Evolutionary conservation across 1,140 invertebrate genomes (phyloP).

Genomic region (Ladona fulva): DNA sequence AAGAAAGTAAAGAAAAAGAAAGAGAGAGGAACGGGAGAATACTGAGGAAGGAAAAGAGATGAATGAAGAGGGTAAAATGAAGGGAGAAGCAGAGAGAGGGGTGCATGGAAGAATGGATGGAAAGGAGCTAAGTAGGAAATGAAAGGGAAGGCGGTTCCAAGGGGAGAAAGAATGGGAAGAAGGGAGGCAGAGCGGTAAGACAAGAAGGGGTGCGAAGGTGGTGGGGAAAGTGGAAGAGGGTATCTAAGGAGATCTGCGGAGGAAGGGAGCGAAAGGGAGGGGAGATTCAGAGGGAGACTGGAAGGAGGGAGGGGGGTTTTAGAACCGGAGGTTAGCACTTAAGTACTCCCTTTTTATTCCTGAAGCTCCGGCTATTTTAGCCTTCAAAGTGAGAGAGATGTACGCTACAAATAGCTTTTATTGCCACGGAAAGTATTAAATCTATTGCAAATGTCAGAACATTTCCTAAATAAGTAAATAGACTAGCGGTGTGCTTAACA

Average conservation of each 20-base stretch:
- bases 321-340: background rate
- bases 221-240: background rate
- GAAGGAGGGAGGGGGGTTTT: background rate
- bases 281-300: background rate
- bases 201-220: background rate
- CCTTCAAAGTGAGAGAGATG: no score
- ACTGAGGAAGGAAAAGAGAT: background rate
- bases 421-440: no score
- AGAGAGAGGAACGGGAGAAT: background rate
- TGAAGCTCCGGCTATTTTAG: no score
- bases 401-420: no score
- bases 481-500: no score
- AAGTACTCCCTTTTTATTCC: no score
- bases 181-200: background rate
- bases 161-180: background rate
- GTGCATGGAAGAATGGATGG: background rate
- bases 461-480: no score
- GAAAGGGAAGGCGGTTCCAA: background rate
- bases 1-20: no score
- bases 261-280: background rate
- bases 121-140: background rate
- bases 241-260: background rate
- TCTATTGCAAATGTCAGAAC: no score
- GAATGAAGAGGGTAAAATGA: background rate
- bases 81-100: no score